Evolutionary conservation across 2,888 invertebrate genomes (phyloP).

Genomic region (Melitaea athalia): DNA sequence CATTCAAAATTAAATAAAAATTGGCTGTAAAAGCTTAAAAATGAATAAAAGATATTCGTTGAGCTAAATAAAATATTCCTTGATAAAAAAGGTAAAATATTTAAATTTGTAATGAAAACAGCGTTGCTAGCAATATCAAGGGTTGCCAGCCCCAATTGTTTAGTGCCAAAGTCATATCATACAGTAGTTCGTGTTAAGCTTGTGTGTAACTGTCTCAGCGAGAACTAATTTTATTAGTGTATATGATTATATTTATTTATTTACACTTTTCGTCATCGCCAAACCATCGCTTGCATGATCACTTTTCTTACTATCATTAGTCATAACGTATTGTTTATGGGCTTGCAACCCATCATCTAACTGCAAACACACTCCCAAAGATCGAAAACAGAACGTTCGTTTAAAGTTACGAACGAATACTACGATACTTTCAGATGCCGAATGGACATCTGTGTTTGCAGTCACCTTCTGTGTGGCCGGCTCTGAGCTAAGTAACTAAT

Average conservation of each 20-base stretch:
- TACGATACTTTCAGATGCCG: slow-evolving; percentile 4
- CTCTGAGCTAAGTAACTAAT: slow-evolving; percentile 11
- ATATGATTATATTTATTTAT: neutral
- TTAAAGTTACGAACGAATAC: neutral
- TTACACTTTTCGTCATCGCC: slow-evolving; percentile 1
- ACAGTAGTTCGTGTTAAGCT: slow-evolving; percentile 1
- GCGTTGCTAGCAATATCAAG: slow-evolving; percentile 61
- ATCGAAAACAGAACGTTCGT: slow-evolving; percentile 13
- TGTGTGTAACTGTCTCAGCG: neutral
- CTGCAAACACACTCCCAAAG: slow-evolving; percentile 68
- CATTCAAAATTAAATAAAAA: slow-evolving; percentile 28
- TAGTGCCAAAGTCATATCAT: neutral
- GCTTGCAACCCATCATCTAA: slow-evolving; percentile 65
- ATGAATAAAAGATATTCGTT: too few species aligned
- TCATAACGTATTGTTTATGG: slow-evolving; percentile 26
- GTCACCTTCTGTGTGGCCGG: slow-evolving; percentile 67
- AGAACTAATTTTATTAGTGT: neutral
- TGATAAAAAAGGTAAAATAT: neutral
- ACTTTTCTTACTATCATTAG: neutral
- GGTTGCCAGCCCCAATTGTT: slow-evolving; percentile 60
- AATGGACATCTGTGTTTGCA: slow-evolving; percentile 63
- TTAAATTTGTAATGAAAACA: slow-evolving; percentile 4
- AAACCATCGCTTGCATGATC: slow-evolving; percentile 20
- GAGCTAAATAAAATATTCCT: too few species aligned
- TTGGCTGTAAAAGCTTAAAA: neutral